phyloP scores from a whole-genome alignment of 2,888 invertebrate genomes.

The Leptinotarsa haldemani region DNA sequence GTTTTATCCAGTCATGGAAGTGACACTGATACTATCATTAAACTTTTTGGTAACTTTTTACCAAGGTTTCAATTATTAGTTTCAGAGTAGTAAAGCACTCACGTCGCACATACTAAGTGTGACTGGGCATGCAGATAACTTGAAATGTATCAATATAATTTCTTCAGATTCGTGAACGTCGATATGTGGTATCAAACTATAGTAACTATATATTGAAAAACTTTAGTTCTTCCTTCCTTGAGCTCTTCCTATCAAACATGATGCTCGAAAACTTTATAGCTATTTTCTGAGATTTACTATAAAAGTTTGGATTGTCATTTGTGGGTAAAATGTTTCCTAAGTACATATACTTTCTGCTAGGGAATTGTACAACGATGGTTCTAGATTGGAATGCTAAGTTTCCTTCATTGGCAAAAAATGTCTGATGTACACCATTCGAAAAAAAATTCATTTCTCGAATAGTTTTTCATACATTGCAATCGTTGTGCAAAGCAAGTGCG shows the following conservation, averaged over 20 bases:
- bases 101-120: background rate
- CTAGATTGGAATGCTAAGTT: background rate
- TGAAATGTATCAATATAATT: background rate
- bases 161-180: background rate
- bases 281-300: background rate
- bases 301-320: background rate
- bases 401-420: background rate
- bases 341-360: conserved; percentile 1
- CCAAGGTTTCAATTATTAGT: no score
- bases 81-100: no score
- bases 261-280: background rate
- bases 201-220: background rate
- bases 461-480: no score
- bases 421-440: no score
- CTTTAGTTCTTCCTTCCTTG: background rate
- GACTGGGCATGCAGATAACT: background rate
- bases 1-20: no score
- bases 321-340: background rate
- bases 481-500: no score
- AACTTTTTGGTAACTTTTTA: no score
- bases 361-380: background rate
- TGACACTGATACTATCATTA: no score
- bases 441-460: no score
- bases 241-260: background rate
- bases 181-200: background rate